Conservation (phyloP, 2,888 invertebrate genomes). For the Diadromus collaris region DNA sequence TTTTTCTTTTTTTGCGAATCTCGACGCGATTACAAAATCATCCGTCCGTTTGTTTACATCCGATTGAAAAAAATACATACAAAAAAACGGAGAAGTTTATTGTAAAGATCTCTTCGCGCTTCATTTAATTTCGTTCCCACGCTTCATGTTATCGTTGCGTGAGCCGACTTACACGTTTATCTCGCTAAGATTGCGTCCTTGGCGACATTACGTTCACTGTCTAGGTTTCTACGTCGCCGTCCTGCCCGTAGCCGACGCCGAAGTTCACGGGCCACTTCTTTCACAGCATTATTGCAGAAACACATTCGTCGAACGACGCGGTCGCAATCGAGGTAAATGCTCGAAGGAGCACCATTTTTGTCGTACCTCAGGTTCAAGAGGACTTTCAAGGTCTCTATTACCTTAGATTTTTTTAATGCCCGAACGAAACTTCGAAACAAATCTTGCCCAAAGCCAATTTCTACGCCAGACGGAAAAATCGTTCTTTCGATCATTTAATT, state of each 20-base stretch:
- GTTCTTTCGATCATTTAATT: background rate
- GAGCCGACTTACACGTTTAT: slow-evolving; percentile 68
- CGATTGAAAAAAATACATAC: background rate
- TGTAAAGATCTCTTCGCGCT: background rate
- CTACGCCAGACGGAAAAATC: background rate
- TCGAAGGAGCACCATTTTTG: slow-evolving; percentile 1
- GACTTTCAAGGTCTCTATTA: background rate
- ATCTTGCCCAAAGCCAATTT: background rate
- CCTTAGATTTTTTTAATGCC: background rate
- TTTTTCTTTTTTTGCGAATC: background rate
- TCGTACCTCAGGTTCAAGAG: slow-evolving; percentile 23
- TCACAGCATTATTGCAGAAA: slow-evolving; percentile 31
- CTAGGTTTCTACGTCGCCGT: slow-evolving; percentile 67
- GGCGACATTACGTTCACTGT: slow-evolving; percentile 69
- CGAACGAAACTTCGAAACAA: background rate
- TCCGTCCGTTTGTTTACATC: background rate
- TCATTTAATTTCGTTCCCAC: background rate
- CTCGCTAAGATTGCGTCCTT: slow-evolving; percentile 64
- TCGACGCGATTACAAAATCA: background rate
- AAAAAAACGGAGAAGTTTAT: background rate
- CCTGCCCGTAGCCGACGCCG: slow-evolving; percentile 14
- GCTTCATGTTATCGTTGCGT: background rate
- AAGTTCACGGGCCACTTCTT: slow-evolving; percentile 70
- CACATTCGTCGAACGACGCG: slow-evolving; percentile 13
- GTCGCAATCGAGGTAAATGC: slow-evolving; percentile 1